phyloP scores from a whole-genome alignment of 2,797 vertebrate genomes.

The Crax fasciolata region DNA sequence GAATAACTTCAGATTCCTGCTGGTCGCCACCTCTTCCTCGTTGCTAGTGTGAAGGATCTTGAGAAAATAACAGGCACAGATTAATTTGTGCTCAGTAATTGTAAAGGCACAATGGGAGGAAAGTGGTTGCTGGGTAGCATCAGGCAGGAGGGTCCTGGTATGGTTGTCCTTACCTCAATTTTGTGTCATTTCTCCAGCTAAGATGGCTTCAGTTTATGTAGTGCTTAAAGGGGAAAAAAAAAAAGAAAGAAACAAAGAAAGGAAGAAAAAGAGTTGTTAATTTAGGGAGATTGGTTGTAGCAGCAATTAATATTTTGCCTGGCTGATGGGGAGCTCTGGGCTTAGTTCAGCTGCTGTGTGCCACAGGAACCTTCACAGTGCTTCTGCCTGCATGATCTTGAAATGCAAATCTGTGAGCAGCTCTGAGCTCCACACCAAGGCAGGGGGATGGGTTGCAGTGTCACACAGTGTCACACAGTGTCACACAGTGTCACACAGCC shows the following conservation, averaged over 20 bases:
- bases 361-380: conserved; percentile 1
- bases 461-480: neutral
- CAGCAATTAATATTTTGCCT: neutral
- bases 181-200: neutral
- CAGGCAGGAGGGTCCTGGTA: neutral
- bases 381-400: neutral
- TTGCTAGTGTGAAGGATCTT: neutral
- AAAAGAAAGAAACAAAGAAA: accelerated
- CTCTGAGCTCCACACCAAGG: neutral
- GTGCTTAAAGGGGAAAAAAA: neutral
- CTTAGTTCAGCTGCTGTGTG: neutral
- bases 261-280: neutral
- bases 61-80: neutral
- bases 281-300: neutral
- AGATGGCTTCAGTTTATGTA: neutral
- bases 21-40: neutral
- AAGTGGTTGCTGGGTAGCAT: neutral
- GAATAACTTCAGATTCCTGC: neutral
- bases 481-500: neutral
- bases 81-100: neutral
- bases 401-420: conserved; percentile 10
- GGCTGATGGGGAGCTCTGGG: neutral
- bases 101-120: neutral
- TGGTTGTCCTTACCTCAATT: neutral
- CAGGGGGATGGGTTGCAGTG: conserved; percentile 30